A percentile compares a stretch with the other conserved stretches of the same genome.
Conservation (phyloP, 2,888 invertebrate genomes). For the Lithophane semibrunnea region DNA sequence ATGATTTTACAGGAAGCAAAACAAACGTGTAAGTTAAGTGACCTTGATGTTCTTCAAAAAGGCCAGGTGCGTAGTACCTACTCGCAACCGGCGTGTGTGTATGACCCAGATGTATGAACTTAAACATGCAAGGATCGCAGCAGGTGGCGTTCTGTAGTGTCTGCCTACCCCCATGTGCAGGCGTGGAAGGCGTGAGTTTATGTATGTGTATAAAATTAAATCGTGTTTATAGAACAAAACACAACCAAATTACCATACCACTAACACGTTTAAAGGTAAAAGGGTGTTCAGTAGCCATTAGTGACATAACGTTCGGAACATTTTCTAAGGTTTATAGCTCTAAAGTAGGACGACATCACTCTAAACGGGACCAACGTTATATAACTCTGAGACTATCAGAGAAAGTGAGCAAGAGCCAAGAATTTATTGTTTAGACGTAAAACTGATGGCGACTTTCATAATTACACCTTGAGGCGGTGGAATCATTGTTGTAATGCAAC, state of each 20-base stretch:
- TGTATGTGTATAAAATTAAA: neutral
- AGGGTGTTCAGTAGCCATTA: conserved; percentile 24
- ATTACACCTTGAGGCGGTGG: conserved; percentile 50
- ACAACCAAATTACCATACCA: conserved; percentile 18
- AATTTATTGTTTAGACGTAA: conserved; percentile 62
- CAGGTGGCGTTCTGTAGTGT: too few relatives aligned
- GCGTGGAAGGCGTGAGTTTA: neutral
- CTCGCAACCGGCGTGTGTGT: neutral
- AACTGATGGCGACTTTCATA: conserved; percentile 59
- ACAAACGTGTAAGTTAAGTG: too few relatives aligned
- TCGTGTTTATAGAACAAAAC: neutral
- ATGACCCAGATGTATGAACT: neutral
- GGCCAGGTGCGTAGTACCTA: neutral
- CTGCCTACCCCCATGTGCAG: neutral
- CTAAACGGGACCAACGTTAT: conserved; percentile 60
- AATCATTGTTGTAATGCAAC: conserved; percentile 34
- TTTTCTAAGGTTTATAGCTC: conserved; percentile 53
- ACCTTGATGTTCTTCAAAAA: too few relatives aligned
- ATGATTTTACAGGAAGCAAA: too few relatives aligned
- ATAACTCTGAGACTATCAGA: conserved; percentile 61
- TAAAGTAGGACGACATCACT: conserved; percentile 58
- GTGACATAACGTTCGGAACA: conserved; percentile 50
- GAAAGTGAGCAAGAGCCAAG: conserved; percentile 58
- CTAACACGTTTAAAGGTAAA: conserved; percentile 35
- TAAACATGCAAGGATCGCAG: neutral